A percentile compares a stretch with the other conserved stretches of the same genome.
phyloP scores from a whole-genome alignment of 2,113 vertebrate genomes.

The Dipodomys spectabilis region DNA sequence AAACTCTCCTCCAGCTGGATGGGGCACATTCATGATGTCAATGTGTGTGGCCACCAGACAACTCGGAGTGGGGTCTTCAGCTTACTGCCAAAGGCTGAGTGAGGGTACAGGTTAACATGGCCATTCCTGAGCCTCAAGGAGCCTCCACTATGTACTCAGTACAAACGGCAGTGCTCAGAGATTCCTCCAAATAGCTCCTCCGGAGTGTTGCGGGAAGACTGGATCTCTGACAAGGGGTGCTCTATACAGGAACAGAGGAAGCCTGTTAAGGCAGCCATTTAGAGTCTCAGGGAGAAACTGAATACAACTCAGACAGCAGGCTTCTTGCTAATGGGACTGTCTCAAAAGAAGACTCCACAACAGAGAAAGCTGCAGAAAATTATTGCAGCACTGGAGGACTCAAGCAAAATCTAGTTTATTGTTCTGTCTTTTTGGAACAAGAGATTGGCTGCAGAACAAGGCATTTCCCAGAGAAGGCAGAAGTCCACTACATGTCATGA shows the following conservation, averaged over 20 bases:
- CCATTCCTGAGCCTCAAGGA: background rate
- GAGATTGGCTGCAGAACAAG: background rate
- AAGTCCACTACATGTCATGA: background rate
- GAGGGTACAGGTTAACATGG: background rate
- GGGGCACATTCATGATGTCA: slow-evolving; percentile 95
- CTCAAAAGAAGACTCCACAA: slow-evolving; percentile 79
- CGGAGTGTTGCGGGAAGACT: background rate
- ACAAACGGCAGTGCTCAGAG: background rate
- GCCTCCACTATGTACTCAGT: background rate
- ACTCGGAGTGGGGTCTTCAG: slow-evolving; percentile 92
- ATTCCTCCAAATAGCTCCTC: background rate
- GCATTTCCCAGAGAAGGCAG: background rate
- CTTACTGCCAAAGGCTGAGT: slow-evolving; percentile 94
- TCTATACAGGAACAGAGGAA: background rate
- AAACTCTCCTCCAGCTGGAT: slow-evolving; percentile 94
- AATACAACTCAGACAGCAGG: slow-evolving; percentile 74
- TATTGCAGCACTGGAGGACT: slow-evolving; percentile 59
- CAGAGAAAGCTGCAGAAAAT: slow-evolving; percentile 69
- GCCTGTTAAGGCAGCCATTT: background rate
- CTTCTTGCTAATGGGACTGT: slow-evolving; percentile 61
- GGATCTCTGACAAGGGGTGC: background rate
- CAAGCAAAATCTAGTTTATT: background rate
- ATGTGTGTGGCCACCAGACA: slow-evolving; percentile 95
- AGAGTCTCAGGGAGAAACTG: slow-evolving; percentile 3
- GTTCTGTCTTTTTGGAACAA: background rate